Evolutionary conservation across 2,113 vertebrate species (phyloP), one percentile per base, ranked within the genome.

Genomic region (Sceloporus tristichus): DNA sequence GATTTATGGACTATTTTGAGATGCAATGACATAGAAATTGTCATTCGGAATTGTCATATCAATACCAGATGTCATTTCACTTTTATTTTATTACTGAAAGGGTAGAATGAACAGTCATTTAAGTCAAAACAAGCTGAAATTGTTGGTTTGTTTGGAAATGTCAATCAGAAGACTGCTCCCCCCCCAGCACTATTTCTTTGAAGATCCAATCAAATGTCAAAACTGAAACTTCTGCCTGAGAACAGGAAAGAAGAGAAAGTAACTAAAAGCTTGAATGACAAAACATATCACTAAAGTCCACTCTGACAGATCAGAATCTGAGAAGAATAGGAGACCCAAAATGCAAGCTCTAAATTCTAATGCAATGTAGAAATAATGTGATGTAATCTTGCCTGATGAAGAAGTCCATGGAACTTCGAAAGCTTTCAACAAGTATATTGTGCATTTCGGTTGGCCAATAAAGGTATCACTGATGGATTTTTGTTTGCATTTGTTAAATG

Each of bases 21-120:
- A 83, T 68, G 19, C 87, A 77, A 56, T 81, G 48, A 88, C n/a
- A 53, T 68, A n/a, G 48, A 83, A 88, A 77, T 83, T 77, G 73
- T 53, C 73, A 38, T 70, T 83, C 68, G 27, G 59, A 83, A 68
- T 84, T 56, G 81, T 83, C 42, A 68, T 77, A 88, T 88, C 87
- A 88, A 83, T 78, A 59, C 87, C 87, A 88, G 80, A 88, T 88
- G 87, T 83, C 87, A 77, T 88, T 87, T 83, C 40, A 56, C 62
- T 56, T 84, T 83, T 78, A 82, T 88, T 88, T 77, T 83, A 83
- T 83, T 84, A 83, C 75, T 83, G 62, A 77, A 83, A 83, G 59
- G 56, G 80, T 88, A 59, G 59, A 83, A 78, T 88, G 80, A 66
- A 83, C 73, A 77, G 62, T 16, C 73, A 65, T 83, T 83, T 77